Evolutionary conservation across 1,140 invertebrate species (phyloP), one percentile per base, ranked within the genome.

Genomic region (Sycophaga agraensis): DNA sequence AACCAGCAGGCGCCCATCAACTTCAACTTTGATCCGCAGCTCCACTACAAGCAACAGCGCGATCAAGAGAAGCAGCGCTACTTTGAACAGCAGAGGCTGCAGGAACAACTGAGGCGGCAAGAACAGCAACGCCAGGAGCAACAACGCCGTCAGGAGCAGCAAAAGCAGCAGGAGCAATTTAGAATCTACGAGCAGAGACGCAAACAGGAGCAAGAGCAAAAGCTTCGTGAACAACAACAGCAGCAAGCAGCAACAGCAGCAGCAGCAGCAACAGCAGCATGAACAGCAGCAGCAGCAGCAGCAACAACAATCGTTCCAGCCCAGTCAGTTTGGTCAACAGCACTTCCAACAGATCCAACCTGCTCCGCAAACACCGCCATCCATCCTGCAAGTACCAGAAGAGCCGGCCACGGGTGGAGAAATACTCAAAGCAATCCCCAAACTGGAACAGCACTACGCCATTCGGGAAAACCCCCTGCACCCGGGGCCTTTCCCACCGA

Each of bases 391-490:
- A 9, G 79, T 82, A 65, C 84, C 83, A 40, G 81, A 84, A 2
- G n/a, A n/a, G n/a, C n/a, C n/a, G n/a, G n/a, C n/a, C n/a, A n/a
- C n/a, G n/a, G 84, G 80, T 4, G 87, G 88, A 14, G 88, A 91
- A 76, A 78, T 91, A 39, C 84, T 89, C n/a, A 85, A 87, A 61
- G 85, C 89, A 26, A 84, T 91, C 55, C 86, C 89, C 7, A 89
- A 89, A 77, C 86, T 86, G 59, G 89, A 91, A 76, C 88, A 91
- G 66, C 89, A 91, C 70, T 87, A 76, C 19, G 68, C 80, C 0
- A 76, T 80, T n/a, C 66, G 76, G 49, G 79, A 81, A 60, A 81
- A 82, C 64, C 79, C 78, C 8, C 70, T 71, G 37, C 77, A 79
- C 59, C 78, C 77, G 0, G 78, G 78, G 19, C 79, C 78, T 0